These are phyloP conservation scores for Callocephalon fimbriatum DNA, from an alignment of 2,113 vertebrate genomes.

Conservation along the genomic window DNA sequence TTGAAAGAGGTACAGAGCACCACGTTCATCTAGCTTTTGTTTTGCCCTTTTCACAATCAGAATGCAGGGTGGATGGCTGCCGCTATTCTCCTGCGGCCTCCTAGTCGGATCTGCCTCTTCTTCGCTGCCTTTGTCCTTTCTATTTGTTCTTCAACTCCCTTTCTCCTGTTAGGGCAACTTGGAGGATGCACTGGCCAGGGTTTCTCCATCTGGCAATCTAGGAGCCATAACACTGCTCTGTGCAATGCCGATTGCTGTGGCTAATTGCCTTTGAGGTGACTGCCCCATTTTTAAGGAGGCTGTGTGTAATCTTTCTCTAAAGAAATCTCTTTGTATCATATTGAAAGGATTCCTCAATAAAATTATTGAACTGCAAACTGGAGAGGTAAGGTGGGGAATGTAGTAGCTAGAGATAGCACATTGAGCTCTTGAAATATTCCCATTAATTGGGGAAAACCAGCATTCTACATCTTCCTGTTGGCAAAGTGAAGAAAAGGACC, in stretches of 20 bases:
- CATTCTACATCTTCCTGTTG: neutral
- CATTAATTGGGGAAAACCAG: neutral
- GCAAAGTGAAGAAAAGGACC: neutral
- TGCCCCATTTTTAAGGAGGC: neutral
- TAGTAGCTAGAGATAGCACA: neutral
- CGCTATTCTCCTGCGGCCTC: accelerated
- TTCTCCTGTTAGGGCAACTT: accelerated
- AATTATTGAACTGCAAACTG: neutral
- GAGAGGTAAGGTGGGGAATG: neutral
- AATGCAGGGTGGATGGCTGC: accelerated
- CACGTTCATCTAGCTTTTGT: neutral
- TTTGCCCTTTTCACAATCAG: neutral
- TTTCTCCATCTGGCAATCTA: neutral
- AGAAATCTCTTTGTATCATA: neutral
- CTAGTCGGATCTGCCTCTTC: neutral
- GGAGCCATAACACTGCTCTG: neutral
- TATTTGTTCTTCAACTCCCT: neutral
- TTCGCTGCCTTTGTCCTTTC: neutral
- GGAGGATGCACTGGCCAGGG: neutral
- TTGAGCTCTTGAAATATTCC: neutral
- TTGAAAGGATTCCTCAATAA: neutral
- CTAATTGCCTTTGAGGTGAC: neutral
- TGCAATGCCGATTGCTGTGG: neutral
- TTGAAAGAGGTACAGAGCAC: neutral
- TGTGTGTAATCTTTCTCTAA: neutral